These are phyloP conservation scores for Bolborhynchus lineola DNA, from an alignment of 2,113 vertebrate genomes.

Conservation along the genomic window DNA sequence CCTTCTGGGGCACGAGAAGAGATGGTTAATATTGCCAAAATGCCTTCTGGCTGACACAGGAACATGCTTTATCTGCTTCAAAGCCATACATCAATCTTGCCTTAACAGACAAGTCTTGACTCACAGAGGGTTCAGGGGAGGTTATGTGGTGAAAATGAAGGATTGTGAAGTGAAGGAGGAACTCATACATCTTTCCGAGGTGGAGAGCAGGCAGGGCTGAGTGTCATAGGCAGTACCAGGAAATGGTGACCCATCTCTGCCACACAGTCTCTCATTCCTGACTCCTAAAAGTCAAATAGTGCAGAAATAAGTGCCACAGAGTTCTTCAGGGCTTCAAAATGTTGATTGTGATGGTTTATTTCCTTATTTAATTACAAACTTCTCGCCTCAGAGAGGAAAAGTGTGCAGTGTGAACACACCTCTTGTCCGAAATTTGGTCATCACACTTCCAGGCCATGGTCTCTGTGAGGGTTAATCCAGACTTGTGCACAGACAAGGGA, in stretches of 20 bases:
- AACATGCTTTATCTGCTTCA: not conserved
- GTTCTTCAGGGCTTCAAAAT: not conserved
- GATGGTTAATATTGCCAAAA: not conserved
- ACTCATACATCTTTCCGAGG: not conserved
- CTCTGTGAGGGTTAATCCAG: rapidly evolving
- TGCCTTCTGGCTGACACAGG: not conserved
- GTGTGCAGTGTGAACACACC: rapidly evolving
- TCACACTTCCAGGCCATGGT: not conserved
- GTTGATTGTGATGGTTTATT: not conserved
- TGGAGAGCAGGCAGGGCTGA: not conserved
- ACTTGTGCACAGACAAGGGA: not conserved
- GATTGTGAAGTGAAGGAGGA: not conserved
- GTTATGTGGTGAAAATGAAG: not conserved
- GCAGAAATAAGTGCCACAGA: not conserved
- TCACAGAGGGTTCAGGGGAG: not conserved
- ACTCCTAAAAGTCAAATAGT: not conserved
- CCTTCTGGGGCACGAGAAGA: not conserved
- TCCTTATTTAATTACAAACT: not conserved
- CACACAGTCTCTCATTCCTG: rapidly evolving
- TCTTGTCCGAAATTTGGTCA: not conserved
- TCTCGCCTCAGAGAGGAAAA: not conserved
- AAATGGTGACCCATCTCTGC: not conserved
- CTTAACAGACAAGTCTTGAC: not conserved
- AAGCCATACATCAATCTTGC: not conserved
- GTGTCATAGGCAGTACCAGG: not conserved